Evolutionary conservation across 2,113 vertebrate species (phyloP).

Genomic region (Neofelis nebulosa): DNA sequence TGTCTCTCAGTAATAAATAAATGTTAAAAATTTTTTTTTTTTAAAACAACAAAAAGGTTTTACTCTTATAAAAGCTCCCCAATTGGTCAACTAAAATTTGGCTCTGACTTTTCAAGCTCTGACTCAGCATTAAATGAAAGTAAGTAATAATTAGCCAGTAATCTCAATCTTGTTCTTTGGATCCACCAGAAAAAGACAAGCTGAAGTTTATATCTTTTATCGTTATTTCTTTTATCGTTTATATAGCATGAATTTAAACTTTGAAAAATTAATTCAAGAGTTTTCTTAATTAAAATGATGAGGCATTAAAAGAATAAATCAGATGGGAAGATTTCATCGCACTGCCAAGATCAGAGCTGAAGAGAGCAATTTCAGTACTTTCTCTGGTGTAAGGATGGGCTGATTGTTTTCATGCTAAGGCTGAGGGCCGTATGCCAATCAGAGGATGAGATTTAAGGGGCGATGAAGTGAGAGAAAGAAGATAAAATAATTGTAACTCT

Average conservation of each 20-base stretch:
- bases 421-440: background rate
- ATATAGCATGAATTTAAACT: background rate
- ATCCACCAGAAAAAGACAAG: slow-evolving; percentile 31
- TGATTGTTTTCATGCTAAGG: background rate
- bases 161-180: slow-evolving; percentile 29
- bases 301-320: background rate
- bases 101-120: background rate
- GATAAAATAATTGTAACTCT: background rate
- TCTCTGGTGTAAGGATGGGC: background rate
- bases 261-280: background rate
- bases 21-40: background rate
- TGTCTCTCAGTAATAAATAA: too few relatives aligned
- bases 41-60: background rate
- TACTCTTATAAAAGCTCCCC: background rate
- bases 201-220: background rate
- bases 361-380: background rate
- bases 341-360: background rate
- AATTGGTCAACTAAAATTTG: slow-evolving; percentile 13
- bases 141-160: background rate
- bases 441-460: background rate
- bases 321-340: background rate
- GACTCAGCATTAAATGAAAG: background rate
- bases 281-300: slow-evolving; percentile 4
- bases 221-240: background rate
- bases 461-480: background rate